Conservation (phyloP, 2,113 vertebrate genomes). For the Eurystomus gularis region DNA sequence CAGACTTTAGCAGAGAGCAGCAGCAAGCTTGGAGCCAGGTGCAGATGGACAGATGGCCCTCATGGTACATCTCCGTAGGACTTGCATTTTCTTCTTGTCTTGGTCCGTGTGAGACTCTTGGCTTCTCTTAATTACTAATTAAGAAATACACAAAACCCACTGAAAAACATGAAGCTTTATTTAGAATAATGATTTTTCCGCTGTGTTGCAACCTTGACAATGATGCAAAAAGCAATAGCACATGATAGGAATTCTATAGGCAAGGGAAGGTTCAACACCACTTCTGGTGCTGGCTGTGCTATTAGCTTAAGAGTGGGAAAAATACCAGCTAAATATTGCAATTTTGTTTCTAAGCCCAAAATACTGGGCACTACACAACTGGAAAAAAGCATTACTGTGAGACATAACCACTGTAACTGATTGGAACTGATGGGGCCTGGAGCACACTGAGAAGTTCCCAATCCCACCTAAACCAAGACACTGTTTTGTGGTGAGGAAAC, state of each 20-base stretch:
- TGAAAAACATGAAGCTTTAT: neutral
- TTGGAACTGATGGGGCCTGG: neutral
- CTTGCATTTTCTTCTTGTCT: neutral
- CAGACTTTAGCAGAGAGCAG: neutral
- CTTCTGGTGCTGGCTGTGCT: neutral
- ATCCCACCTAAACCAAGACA: neutral
- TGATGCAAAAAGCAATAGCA: neutral
- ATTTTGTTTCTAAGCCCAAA: neutral
- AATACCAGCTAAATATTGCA: neutral
- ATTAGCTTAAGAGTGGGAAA: neutral
- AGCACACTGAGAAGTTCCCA: neutral
- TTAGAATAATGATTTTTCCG: constrained; percentile 50
- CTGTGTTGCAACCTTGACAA: neutral
- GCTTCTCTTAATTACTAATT: neutral
- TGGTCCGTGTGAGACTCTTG: neutral
- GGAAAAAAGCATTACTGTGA: neutral
- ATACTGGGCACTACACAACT: neutral
- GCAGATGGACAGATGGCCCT: neutral
- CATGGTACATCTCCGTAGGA: rapidly evolving
- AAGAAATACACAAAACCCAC: neutral
- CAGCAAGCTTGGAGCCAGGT: neutral
- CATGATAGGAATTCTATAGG: neutral
- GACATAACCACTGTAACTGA: neutral
- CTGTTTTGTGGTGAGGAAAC: neutral
- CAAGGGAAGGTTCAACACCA: neutral